A percentile compares a stretch with the other conserved stretches of the same genome.
phyloP scores from a whole-genome alignment of 37 sponge, comb jelly and placozoan species.

The Chondrosia reniformis region DNA sequence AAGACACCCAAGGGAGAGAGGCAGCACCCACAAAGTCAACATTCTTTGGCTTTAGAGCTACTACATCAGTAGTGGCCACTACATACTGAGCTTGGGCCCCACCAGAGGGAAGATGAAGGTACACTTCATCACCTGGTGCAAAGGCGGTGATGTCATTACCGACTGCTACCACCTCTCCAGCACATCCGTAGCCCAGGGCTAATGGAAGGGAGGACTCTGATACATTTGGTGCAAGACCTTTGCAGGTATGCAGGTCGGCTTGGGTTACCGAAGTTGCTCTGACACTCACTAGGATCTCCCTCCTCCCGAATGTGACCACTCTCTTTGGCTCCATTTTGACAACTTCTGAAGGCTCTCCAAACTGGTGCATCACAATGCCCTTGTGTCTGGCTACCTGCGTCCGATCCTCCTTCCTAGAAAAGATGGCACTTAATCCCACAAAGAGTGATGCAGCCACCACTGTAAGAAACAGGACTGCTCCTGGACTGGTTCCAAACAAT shows the following conservation, averaged over 20 bases:
- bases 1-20: conserved; percentile 66
- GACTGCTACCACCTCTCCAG: conserved; percentile 76
- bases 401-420: too few relatives aligned
- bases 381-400: too few relatives aligned
- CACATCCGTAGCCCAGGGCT: conserved; percentile 69
- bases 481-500: neutral
- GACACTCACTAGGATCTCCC: conserved; percentile 70
- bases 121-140: conserved; percentile 60
- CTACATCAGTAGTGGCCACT: conserved; percentile 25
- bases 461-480: neutral
- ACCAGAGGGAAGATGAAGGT: conserved; percentile 28
- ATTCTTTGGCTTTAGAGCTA: conserved; percentile 56
- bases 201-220: conserved; percentile 27
- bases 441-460: too few relatives aligned
- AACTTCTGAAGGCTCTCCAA: conserved; percentile 35
- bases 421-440: neutral
- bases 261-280: conserved; percentile 55
- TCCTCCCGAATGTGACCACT: conserved; percentile 39
- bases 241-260: conserved; percentile 38
- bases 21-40: conserved; percentile 62
- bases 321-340: conserved; percentile 31
- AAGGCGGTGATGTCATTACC: conserved; percentile 61
- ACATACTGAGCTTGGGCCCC: conserved; percentile 61
- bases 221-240: conserved; percentile 3
- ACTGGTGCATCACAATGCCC: conserved; percentile 23